Evolutionary conservation across 2,113 vertebrate genomes (phyloP), one percentile per base, ranked within the genome.

Genomic region (Peromyscus maniculatus): DNA sequence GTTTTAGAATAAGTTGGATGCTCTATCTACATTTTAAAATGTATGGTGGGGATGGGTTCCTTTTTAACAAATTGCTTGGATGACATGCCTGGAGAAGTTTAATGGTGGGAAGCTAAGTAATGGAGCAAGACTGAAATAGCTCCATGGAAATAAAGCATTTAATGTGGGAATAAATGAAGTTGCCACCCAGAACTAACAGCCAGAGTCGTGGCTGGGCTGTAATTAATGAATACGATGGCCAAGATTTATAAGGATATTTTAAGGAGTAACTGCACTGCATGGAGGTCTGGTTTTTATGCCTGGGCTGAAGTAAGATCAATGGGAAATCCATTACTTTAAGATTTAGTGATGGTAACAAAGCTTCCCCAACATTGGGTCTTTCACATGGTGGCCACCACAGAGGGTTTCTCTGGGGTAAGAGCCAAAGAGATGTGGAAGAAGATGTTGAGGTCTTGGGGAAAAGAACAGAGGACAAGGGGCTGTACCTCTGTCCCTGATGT

Each of bases 171-270:
- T 98, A 98, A 98, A 98, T 98, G 98, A 98, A 98, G 97, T 98
- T 98, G 98, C 98, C 97, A 98, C 96, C 98, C 97, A 98, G 98
- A 98, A 98, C 98, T 98, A 98, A 98, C 97, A 97, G 98, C 95
- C 84, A 97, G 97, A 97, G 96, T 95, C 97, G 95, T 97, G 96
- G 78, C 96, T 97, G 89, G 95, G 83, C 92, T 98, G 95, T 98
- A 99, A 98, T 98, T 98, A 99, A 98, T 98, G 97, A 97, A 98
- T 83, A 91, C 77, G 52, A 95, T 96, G 89, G 82, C 93, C 96
- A 96, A 98, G 98, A 98, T 98, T 98, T 98, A 98, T 98, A 98
- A 96, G 98, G 95, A 91, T 98, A 98, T 98, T 98, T 98, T 97
- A 98, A 98, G 98, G 98, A 98, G 97, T 98, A 97, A 95, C 95